phyloP scores from a whole-genome alignment of 2,113 vertebrate species.

The Xyliphius kryptos region DNA sequence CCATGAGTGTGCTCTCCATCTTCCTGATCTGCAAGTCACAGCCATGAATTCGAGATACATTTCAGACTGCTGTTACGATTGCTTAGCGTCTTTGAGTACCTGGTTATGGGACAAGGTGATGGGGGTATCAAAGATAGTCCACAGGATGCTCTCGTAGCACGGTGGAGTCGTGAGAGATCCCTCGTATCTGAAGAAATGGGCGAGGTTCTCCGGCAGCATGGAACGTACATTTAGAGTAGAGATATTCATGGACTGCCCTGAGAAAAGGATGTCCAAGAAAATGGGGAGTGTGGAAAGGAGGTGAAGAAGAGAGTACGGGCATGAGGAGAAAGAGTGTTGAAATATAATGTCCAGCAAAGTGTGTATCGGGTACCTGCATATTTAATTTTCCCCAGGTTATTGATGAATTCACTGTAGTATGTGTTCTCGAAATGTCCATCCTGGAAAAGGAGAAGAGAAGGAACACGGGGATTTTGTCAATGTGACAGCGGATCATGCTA shows the following conservation, averaged over 20 bases:
- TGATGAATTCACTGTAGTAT: slow-evolving; percentile 82
- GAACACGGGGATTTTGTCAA: too few species aligned
- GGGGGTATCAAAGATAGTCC: slow-evolving; percentile 79
- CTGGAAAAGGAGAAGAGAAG: too few species aligned
- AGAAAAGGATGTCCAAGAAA: slow-evolving; percentile 1
- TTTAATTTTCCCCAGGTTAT: slow-evolving; percentile 69
- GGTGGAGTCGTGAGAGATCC: slow-evolving; percentile 84
- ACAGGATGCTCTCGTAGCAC: slow-evolving; percentile 79
- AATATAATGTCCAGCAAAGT: too few species aligned
- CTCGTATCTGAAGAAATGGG: slow-evolving; percentile 77
- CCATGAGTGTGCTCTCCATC: slow-evolving; percentile 75
- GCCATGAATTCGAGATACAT: too few species aligned
- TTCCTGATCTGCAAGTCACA: slow-evolving; percentile 60
- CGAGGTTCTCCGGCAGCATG: slow-evolving; percentile 81
- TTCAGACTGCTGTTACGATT: too few species aligned
- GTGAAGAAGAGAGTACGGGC: too few species aligned
- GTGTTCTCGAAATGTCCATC: slow-evolving; percentile 78
- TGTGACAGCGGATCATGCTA: too few species aligned
- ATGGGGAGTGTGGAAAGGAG: too few species aligned
- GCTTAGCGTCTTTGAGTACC: too few species aligned
- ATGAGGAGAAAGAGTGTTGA: too few species aligned
- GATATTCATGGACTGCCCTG: slow-evolving; percentile 73
- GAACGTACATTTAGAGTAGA: slow-evolving; percentile 63
- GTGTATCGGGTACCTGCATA: slow-evolving; percentile 65
- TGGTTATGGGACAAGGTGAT: slow-evolving; percentile 76